Evolutionary conservation across 2,113 vertebrate genomes (phyloP), one percentile per base, ranked within the genome.

Genomic region (Campylomormyrus numenius): DNA sequence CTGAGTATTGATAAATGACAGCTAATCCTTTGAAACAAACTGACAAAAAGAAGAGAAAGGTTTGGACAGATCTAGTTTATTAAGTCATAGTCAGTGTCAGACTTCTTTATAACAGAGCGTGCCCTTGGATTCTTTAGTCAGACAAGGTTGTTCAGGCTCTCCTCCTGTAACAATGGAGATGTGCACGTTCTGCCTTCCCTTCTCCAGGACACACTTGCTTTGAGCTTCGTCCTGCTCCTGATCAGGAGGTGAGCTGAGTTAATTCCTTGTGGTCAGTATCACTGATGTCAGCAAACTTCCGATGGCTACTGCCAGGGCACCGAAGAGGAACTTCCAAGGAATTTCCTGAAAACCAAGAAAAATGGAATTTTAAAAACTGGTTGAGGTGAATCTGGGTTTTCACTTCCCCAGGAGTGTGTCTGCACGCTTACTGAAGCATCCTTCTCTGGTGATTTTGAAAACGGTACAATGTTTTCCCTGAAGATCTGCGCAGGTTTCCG

Each of bases 301-400:
- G 92, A 96, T 90, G 80, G 96, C 95, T 92, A 96, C 95, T 91
- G 94, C 93, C 92, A 96, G 91, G 90, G 96, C 96, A 89, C 95
- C 96, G 0, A 96, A 94, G 89, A 97, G 91, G 90, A 96, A 91
- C 92, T 95, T 96, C 95, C 95, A 96, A 90, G 95, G 95, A 91
- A 95, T 93, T 89, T 93, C 95, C 96, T 97, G 91, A 90, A 94
- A 39, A 91, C 87, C 77, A 91, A 86, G 88, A 87, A 58, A 91
- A 42, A 90, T 62, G 17, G 45, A 46, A 24, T 90, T 89, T 52
- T 90, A 87, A 66, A 86, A 62, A 88, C 48, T 56, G 50, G 46
- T 27, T 39, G 74, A 0, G 27, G 24, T 3, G 89, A 85, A 62
- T 24, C 45, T 62, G 80, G 42, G 35, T 13, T n/a, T 58, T 80